Evolutionary conservation across 2,113 vertebrate species (phyloP), one percentile per base, ranked within the genome.

Genomic region (Cyphomyrus plagiostoma): DNA sequence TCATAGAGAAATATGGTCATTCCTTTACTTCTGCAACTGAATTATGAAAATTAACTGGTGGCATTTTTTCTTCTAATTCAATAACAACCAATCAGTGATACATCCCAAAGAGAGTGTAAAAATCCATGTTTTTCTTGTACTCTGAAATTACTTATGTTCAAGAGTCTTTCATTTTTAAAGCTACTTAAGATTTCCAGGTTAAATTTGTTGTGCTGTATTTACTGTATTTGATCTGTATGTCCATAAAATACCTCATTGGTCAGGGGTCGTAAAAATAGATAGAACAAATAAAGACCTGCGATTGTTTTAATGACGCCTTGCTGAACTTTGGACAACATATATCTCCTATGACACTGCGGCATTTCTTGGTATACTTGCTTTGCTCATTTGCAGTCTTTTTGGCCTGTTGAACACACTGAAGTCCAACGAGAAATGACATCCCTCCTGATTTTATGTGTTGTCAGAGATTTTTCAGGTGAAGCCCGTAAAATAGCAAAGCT

Each of bases 351-450:
- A 45, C 39, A 9, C 39, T 21, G 80, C 42, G 0, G 42, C 80
- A n/a, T 45, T 46, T 5, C 80, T 7, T 2, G 19, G 17, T 8
- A 4, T 46, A 19, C 45, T 6, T 45, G 80, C 8, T 83, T 46
- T 83, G 45, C 21, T 42, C 19, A 8, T 45, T 46, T 15, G 6
- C 17, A 35, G 35, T 35, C 35, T 46, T 13, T 83, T 23, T 7
- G 39, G 19, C 80, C 7, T 46, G 35, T 6, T 42, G 35, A 8
- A 83, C 39, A n/a, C 8, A 46, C 35, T 23, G 49, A 91, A 46
- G 89, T 89, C 21, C 89, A 86, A 90, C 85, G 45, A n/a, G 46
- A 23, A 86, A 35, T 90, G 88, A 82, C 84, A 90, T 84, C 85
- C 77, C 56, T 80, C 48, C 35, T 46, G 66, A 10, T 46, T 56